Percentiles rank a stretch among this genome's conserved stretches.
These are phyloP conservation scores for Geopemphigus sp. DNA, from an alignment of 1,140 invertebrate genomes.

Conservation along the genomic window DNA sequence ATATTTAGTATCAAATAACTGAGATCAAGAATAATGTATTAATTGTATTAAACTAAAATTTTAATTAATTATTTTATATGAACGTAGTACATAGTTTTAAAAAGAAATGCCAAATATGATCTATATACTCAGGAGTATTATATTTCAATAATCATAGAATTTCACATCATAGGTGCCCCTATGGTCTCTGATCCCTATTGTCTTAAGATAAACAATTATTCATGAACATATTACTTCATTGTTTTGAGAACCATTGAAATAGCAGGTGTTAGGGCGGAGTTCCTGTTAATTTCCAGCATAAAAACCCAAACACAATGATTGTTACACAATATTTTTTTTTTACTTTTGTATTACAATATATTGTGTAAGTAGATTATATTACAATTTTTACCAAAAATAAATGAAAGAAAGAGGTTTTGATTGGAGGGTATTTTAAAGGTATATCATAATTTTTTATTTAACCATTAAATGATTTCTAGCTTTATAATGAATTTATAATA, in stretches of 20 bases:
- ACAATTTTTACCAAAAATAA: neutral
- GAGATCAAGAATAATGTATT: no score
- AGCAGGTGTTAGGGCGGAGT: constrained; percentile 24
- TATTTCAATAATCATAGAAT: constrained; percentile 9
- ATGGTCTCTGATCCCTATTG: constrained; percentile 15
- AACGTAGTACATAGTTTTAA: neutral
- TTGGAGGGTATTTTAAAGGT: no score
- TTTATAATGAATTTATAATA: no score
- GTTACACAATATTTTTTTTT: constrained; percentile 11
- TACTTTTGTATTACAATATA: neutral
- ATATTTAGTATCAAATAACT: no score
- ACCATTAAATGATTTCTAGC: no score
- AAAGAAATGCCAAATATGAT: neutral
- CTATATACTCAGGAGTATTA: constrained; percentile 6
- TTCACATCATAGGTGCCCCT: neutral
- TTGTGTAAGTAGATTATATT: neutral
- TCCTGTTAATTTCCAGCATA: constrained; percentile 13
- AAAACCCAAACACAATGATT: constrained; percentile 15
- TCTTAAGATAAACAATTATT: constrained; percentile 46
- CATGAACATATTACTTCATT: constrained; percentile 5
- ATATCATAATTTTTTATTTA: no score
- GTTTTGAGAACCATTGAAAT: constrained; percentile 42
- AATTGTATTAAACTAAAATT: no score
- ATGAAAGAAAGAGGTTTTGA: no score
- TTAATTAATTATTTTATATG: no score